Evolutionary conservation across 2,888 invertebrate genomes (phyloP), one percentile per base, ranked within the genome.

Genomic region (Synanthedon vespiformis): DNA sequence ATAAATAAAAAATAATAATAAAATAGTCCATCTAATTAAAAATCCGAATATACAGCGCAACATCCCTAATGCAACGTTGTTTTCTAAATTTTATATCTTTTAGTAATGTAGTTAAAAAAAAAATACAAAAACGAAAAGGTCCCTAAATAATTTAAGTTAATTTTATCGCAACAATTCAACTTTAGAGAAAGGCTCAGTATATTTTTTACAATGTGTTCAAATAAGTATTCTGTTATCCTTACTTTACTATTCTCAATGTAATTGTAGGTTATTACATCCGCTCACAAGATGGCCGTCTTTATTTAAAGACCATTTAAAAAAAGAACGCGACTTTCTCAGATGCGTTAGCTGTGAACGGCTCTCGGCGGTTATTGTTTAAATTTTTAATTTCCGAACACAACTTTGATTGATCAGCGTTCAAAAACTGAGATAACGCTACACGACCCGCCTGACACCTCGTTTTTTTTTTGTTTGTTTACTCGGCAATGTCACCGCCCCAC

Each of bases 321-420:
- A 44, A 56, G 51, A 56, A 56, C 54, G 51, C 54, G 52, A 54
- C 56, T 56, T 54, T 56, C 56, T 54, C 54, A 54, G 51, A 54
- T 51, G 49, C 53, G 18, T 18, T 13, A 18, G 48, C 48, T 48
- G 48, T 48, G 13, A 48, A 48, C 48, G 12, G 48, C 48, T 60
- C 59, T 61, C 67, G 68, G 67, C 70, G 67, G 60, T 68, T 65
- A 74, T 77, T 77, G 78, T 79, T 74, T 67, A 65, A 72, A 70
- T 69, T 70, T 76, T 71, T 72, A 76, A 78, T 74, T 77, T 78
- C 62, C 62, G 63, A 74, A 69, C 67, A 58, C 57, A 61, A 60
- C 62, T 65, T 76, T 83, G 84, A 84, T 84, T 77, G 84, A 84
- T 84, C 77, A 72, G 63, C 69, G 67, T 70, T 68, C 75, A 69